Evolutionary conservation across 2,797 vertebrate species (phyloP).

Genomic region (Leptodactylus fallax): DNA sequence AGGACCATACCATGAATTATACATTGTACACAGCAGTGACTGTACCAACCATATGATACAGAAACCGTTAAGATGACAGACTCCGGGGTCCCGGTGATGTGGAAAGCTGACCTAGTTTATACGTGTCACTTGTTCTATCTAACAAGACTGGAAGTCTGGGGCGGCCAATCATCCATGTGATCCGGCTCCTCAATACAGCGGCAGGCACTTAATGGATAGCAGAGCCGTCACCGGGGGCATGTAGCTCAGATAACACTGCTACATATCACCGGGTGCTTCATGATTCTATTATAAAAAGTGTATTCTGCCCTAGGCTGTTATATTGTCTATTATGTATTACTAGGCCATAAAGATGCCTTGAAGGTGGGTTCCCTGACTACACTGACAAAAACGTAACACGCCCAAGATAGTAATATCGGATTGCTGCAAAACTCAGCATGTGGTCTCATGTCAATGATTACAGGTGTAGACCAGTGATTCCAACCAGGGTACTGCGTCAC

Average conservation of each 20-base stretch:
- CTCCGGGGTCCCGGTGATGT: not conserved
- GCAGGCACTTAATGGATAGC: conserved; percentile 30
- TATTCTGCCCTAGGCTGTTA: not conserved
- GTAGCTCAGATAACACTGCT: not conserved
- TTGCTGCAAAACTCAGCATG: too few relatives aligned
- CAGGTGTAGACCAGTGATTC: too few relatives aligned
- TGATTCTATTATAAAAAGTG: not conserved
- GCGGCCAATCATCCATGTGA: conserved; percentile 24
- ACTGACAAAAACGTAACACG: too few relatives aligned
- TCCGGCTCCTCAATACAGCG: not conserved
- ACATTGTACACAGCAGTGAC: not conserved
- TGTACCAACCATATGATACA: not conserved
- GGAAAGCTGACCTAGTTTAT: conserved; percentile 52
- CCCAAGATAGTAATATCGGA: too few relatives aligned
- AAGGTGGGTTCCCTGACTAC: too few relatives aligned
- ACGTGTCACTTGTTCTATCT: conserved; percentile 37
- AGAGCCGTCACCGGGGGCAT: not conserved
- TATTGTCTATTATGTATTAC: not conserved
- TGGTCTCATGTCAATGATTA: too few relatives aligned
- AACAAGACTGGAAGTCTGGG: conserved; percentile 8
- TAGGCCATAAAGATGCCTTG: not conserved
- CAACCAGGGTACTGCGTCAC: too few relatives aligned
- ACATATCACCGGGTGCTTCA: not conserved
- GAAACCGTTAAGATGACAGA: not conserved
- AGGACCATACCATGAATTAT: too few relatives aligned